phyloP scores from a whole-genome alignment of 2,888 invertebrate genomes.

The Dendrolimus houi region DNA sequence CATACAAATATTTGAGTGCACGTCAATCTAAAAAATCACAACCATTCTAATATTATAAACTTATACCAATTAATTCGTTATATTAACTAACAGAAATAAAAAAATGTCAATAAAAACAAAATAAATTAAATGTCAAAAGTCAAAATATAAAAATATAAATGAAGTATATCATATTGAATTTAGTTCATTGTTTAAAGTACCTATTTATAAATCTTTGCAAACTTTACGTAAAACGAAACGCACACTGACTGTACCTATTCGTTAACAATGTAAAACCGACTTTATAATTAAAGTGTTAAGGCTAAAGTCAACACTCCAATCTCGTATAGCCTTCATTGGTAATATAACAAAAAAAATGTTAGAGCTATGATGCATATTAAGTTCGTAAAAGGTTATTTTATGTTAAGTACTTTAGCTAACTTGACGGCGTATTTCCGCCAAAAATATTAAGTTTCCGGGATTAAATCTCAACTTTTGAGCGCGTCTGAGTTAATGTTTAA shows the following conservation, averaged over 20 bases:
- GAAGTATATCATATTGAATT: too few species aligned
- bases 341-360: conserved; percentile 36
- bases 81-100: too few species aligned
- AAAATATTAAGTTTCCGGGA: background rate
- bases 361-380: conserved; percentile 38
- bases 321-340: conserved; percentile 32
- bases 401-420: conserved; percentile 20
- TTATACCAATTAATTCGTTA: too few species aligned
- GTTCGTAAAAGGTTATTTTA: conserved; percentile 49
- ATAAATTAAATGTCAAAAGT: too few species aligned
- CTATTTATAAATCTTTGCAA: background rate
- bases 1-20: too few species aligned
- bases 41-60: too few species aligned
- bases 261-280: conserved; percentile 25
- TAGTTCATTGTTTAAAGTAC: too few species aligned
- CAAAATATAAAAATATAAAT: too few species aligned
- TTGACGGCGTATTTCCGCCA: conserved; percentile 21
- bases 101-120: too few species aligned
- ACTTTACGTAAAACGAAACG: conserved; percentile 17
- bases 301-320: conserved; percentile 16
- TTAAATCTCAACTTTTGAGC: background rate
- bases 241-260: background rate
- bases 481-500: background rate
- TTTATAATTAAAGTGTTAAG: conserved; percentile 24
- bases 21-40: too few species aligned